Conservation (phyloP, 2,797 vertebrate genomes). For the Enteromius argenteus region DNA sequence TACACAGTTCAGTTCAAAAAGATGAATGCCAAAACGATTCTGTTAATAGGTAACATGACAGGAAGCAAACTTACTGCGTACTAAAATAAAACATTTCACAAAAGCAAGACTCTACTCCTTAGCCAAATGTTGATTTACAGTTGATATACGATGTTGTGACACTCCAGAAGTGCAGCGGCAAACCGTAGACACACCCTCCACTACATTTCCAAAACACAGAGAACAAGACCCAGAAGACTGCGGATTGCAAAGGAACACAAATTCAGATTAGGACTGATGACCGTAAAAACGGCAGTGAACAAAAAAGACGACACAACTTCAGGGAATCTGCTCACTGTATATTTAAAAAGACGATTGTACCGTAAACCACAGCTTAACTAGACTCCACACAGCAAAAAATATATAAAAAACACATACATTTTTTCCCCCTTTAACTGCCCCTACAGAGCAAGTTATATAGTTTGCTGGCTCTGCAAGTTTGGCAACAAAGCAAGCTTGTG, state of each 20-base stretch:
- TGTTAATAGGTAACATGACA: neutral
- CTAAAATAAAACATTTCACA: neutral
- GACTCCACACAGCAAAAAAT: constrained; percentile 14
- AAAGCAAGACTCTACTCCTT: neutral
- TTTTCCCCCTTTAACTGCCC: constrained; percentile 47
- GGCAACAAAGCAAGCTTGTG: constrained; percentile 56
- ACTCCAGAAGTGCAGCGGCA: neutral
- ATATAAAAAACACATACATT: constrained; percentile 30
- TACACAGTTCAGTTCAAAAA: neutral
- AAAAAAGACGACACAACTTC: constrained; percentile 1
- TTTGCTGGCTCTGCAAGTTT: constrained; percentile 60
- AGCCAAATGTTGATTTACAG: constrained; percentile 23
- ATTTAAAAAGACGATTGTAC: neutral
- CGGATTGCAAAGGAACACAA: neutral
- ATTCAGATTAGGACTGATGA: constrained; percentile 9
- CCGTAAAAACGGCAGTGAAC: neutral
- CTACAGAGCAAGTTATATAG: constrained; percentile 58
- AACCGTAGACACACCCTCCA: constrained; percentile 6
- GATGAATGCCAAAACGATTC: neutral
- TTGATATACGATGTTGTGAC: constrained; percentile 6
- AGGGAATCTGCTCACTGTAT: constrained; percentile 5
- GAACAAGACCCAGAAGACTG: neutral
- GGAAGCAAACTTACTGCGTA: neutral
- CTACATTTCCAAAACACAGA: constrained; percentile 8
- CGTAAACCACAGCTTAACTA: constrained; percentile 44